These are phyloP conservation scores for Pangasius krempfi DNA, from an alignment of 2,797 vertebrate species.

Conservation along the genomic window DNA sequence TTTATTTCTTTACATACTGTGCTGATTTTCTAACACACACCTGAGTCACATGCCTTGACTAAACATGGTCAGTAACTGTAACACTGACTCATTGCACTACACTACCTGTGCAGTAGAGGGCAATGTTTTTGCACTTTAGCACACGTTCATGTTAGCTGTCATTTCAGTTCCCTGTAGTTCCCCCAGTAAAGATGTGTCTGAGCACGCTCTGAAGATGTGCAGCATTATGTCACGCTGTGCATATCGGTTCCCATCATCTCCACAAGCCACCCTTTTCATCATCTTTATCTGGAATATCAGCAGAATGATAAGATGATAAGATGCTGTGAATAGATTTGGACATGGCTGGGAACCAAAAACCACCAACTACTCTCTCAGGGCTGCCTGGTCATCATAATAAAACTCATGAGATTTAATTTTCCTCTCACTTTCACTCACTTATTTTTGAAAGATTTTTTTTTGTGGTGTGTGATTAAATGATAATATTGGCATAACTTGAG, in stretches of 20 bases:
- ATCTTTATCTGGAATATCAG: slow-evolving; percentile 20
- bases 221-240: slow-evolving; percentile 35
- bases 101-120: slow-evolving; percentile 67
- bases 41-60: neutral
- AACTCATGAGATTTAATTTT: neutral
- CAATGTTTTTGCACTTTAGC: slow-evolving; percentile 60
- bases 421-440: neutral
- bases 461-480: neutral
- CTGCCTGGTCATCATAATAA: neutral
- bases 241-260: slow-evolving; percentile 13
- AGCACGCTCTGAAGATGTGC: slow-evolving; percentile 12
- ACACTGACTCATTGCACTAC: slow-evolving; percentile 1
- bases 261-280: slow-evolving; percentile 37
- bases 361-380: neutral
- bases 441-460: too few relatives aligned
- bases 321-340: slow-evolving; percentile 13
- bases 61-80: neutral
- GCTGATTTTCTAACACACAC: neutral
- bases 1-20: neutral
- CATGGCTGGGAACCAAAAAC: neutral
- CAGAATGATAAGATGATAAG: slow-evolving; percentile 20
- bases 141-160: neutral
- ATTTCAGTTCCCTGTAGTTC: neutral
- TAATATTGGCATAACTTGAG: neutral
- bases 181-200: slow-evolving; percentile 28